A percentile compares a stretch with the other conserved stretches of the same genome.
These are phyloP conservation scores for Agonum fuliginosum DNA, from an alignment of 2,888 invertebrate species.

Conservation along the genomic window DNA sequence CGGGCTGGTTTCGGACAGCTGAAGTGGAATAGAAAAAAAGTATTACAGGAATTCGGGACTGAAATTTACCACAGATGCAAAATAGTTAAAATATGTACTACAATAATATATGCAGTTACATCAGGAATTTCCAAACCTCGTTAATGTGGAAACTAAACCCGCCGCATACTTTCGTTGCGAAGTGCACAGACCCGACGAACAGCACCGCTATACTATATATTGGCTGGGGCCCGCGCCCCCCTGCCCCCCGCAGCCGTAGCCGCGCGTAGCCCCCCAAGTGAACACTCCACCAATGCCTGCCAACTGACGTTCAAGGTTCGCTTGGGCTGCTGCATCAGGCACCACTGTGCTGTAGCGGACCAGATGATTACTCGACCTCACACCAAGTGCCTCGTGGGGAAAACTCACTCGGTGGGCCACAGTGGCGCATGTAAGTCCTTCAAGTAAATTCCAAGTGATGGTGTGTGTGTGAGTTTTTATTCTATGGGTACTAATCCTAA, in stretches of 20 bases:
- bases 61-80: too few relatives aligned
- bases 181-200: slow-evolving; percentile 60
- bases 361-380: not conserved
- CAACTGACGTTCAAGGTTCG: not conserved
- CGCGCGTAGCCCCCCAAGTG: slow-evolving; percentile 3
- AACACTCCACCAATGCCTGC: not conserved
- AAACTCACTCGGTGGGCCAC: not conserved
- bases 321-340: slow-evolving; percentile 47
- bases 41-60: too few relatives aligned
- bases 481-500: slow-evolving; percentile 53
- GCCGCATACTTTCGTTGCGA: too few relatives aligned
- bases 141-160: too few relatives aligned
- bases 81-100: too few relatives aligned
- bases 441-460: slow-evolving; percentile 52
- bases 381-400: not conserved
- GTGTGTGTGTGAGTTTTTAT: slow-evolving; percentile 50
- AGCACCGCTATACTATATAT: slow-evolving; percentile 62
- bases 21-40: too few relatives aligned
- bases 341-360: slow-evolving; percentile 53
- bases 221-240: slow-evolving; percentile 62
- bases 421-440: slow-evolving; percentile 58
- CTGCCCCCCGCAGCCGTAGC: slow-evolving; percentile 17
- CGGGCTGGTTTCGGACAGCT: too few relatives aligned
- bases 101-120: too few relatives aligned
- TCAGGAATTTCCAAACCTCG: too few relatives aligned